These are phyloP conservation scores for Gasterosteus nipponicus DNA, from an alignment of 2,113 vertebrate species.

Conservation along the genomic window DNA sequence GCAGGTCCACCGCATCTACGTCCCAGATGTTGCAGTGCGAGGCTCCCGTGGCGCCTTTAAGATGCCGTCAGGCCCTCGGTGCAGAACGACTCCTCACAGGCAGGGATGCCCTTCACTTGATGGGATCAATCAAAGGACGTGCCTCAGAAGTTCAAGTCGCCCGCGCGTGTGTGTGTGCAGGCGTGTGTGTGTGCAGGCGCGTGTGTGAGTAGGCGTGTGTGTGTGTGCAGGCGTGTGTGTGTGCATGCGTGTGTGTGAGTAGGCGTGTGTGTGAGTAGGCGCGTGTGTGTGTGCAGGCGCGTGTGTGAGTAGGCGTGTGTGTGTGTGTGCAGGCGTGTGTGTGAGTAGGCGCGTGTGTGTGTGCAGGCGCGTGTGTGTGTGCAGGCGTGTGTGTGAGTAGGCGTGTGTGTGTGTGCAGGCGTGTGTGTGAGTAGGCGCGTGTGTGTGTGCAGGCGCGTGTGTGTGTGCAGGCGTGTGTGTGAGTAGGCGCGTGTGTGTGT, in stretches of 20 bases:
- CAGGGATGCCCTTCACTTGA: conserved; percentile 47
- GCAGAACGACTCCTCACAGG: conserved; percentile 41
- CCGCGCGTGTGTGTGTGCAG: not conserved
- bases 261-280: no score
- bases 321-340: conserved; percentile 2
- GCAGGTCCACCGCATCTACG: not conserved
- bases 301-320: not conserved
- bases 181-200: not conserved
- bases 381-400: conserved; percentile 19
- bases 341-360: not conserved
- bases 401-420: not conserved
- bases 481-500: not conserved
- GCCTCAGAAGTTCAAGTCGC: conserved; percentile 19
- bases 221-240: not conserved
- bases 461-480: not conserved
- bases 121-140: conserved; percentile 58
- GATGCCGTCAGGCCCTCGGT: not conserved
- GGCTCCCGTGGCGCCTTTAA: not conserved
- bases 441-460: not conserved
- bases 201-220: not conserved
- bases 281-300: not conserved
- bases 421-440: not conserved
- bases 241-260: not conserved
- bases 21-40: not conserved
- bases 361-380: not conserved